Base-by-base conservation (phyloP, 1,140 invertebrate genomes). In the Pteromalus puparum region DNA sequence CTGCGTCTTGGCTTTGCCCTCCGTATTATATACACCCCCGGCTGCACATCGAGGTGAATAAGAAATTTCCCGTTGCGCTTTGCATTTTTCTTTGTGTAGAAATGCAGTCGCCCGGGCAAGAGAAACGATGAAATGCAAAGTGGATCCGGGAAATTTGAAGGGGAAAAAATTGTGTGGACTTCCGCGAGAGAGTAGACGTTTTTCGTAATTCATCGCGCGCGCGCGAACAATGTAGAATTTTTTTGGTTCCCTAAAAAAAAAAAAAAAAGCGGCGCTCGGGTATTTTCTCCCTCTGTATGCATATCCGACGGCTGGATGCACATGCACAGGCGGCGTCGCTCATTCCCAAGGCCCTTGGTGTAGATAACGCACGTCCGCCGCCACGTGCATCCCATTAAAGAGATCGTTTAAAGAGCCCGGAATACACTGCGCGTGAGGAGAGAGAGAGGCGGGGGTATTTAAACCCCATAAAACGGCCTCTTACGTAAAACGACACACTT, bases 321-420 rank as follows among this genome's bases (percentile, higher is more conserved):
- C 53, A 61, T 48, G 46, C 46, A 48, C 46, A 48, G 46, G 21
- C 53, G 21, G 53, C 53, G 53, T 61, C 15, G 5, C 53, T 61
- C 53, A 21, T 61, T 61, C 53, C 53, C 53, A 70, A 30, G 24
- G 67, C 67, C 24, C 67, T 70, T 26, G 67, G 10, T 9, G 53
- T 10, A 42, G 72, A 74, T 30, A 34, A 38, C 30, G 28, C 72
- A 42, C 72, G 28, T 70, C 24, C 48, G 68, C 70, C 70, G 78
- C 83, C 83, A 81, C 84, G 84, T 81, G 84, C 84, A 61, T 81
- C 84, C 79, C 79, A 85, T 85, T 85, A 85, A 46, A 38, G 61
- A 67, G 72, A 74, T 46, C 75, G 72, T 46, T 81, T 74, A 65
- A 65, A 61, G 42, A 83, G 67, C 48, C 48, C 30, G 21, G 18